phyloP scores from a whole-genome alignment of 2,888 invertebrate species.

The Ferrisia virgata region DNA sequence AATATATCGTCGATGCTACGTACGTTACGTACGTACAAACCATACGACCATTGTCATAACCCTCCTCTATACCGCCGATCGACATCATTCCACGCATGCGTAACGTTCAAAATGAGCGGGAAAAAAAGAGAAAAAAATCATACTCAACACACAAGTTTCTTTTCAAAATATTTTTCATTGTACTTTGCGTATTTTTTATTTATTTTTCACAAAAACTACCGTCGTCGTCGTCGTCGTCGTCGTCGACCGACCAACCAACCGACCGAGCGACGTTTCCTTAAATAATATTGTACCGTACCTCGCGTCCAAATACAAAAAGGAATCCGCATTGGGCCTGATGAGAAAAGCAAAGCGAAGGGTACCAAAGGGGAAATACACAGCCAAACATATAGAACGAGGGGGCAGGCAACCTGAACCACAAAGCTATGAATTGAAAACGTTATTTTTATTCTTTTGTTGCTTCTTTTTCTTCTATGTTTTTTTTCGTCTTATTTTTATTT shows the following conservation, averaged over 20 bases:
- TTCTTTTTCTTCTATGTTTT: not conserved
- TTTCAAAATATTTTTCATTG: slow-evolving; percentile 12
- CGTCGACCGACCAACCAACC: not conserved
- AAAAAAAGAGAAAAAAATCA: not conserved
- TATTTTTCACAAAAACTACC: not conserved
- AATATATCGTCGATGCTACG: not conserved
- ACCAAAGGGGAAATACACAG: not conserved
- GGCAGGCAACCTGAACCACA: not conserved
- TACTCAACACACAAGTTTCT: not conserved
- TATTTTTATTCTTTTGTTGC: slow-evolving; percentile 28
- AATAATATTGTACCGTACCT: not conserved
- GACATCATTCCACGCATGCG: not conserved
- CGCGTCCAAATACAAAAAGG: too few species aligned
- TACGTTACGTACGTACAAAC: not conserved
- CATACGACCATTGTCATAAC: not conserved
- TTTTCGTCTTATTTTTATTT: not conserved
- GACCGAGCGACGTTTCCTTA: not conserved
- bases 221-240: too few species aligned
- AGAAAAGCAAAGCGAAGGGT: not conserved
- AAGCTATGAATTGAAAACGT: slow-evolving; percentile 12
- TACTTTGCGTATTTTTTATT: slow-evolving; percentile 12
- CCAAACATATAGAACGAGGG: not conserved
- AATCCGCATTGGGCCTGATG: too few species aligned
- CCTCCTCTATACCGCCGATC: not conserved
- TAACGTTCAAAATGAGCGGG: too few species aligned